Percentiles rank a stretch among this genome's conserved stretches.
Evolutionary conservation across 1,140 invertebrate species (phyloP).

Genomic region (Himalopsyche phryganea): DNA sequence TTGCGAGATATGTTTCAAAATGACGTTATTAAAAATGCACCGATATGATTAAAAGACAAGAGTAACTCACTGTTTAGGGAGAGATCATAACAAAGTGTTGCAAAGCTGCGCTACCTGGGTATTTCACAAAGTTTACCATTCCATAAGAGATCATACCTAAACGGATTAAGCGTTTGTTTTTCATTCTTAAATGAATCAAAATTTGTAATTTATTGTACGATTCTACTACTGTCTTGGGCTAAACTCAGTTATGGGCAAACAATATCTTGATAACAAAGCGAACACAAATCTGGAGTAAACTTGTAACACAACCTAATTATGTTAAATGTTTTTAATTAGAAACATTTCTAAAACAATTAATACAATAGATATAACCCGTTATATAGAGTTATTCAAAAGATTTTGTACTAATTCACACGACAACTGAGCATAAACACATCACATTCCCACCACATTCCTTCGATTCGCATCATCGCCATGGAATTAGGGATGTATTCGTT

Average conservation of each 20-base stretch:
- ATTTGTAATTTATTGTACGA: too few relatives aligned
- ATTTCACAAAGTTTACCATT: too few relatives aligned
- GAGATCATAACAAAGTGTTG: too few relatives aligned
- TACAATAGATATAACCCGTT: conserved; percentile 6
- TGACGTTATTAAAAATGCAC: too few relatives aligned
- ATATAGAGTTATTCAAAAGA: conserved; percentile 7
- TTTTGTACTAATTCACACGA: conserved; percentile 27
- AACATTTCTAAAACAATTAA: background rate
- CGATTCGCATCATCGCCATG: conserved; percentile 24
- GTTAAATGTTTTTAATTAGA: background rate
- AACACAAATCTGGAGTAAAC: background rate
- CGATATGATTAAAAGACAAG: too few relatives aligned
- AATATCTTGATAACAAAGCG: conserved; percentile 8
- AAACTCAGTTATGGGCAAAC: background rate
- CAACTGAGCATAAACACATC: conserved; percentile 22
- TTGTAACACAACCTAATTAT: background rate
- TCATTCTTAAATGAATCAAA: too few relatives aligned
- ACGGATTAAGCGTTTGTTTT: too few relatives aligned
- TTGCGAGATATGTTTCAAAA: too few relatives aligned
- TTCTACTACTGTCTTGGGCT: background rate
- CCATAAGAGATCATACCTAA: too few relatives aligned
- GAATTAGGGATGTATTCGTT: too few relatives aligned
- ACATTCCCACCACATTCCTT: conserved; percentile 25
- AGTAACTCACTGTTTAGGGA: too few relatives aligned
- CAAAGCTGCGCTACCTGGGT: too few relatives aligned